Evolutionary conservation across 2,797 vertebrate species (phyloP), one percentile per base, ranked within the genome.

Genomic region (Acrossocheilus wenchowensis): DNA sequence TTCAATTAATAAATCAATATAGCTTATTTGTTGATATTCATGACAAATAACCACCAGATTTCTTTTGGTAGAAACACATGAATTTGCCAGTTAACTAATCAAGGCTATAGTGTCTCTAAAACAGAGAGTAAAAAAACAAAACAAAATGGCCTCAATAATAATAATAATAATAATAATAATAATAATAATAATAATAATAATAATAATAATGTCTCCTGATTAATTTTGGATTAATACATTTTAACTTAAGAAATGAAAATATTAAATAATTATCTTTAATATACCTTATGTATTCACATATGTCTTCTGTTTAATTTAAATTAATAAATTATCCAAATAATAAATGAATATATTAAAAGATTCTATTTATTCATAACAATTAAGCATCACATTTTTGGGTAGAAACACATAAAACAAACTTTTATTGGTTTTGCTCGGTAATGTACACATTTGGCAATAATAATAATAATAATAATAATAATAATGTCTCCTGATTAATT

Each of bases 41-140:
- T 75, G 73, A 21, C 17, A 77, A 52, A 36, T 34, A 36, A 6
- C 39, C 21, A 14, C 36, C 48, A 34, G 4, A 74, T 34, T 75
- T 15, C 0, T 23, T n/a, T 34, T 10, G 9, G 93, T 94, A 93
- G 93, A 95, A 96, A 96, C 88, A 90, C 89, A 90, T 92, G 92
- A 89, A 52, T 52, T 6, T 34, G 50, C 26, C 15, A 50, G 10
- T 74, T 54, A 68, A 39, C 43, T 54, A n/a, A 41, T 66, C 62
- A 45, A 6, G 21, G 21, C 34, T 41, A 41, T 21, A 60, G 26
- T 62, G 54, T 39, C 14, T 73, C 43, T 69, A 74, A 74, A 17
- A 14, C 41, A 26, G 2, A 14, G 21, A n/a, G 12, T 26, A 26
- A 30, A 21, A 69, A 69, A 8, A 9, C 2, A 57, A 1, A 21